Percentiles rank a stretch among this genome's conserved stretches.
Evolutionary conservation across 2,113 vertebrate genomes (phyloP).

Genomic region (Jaculus jaculus): DNA sequence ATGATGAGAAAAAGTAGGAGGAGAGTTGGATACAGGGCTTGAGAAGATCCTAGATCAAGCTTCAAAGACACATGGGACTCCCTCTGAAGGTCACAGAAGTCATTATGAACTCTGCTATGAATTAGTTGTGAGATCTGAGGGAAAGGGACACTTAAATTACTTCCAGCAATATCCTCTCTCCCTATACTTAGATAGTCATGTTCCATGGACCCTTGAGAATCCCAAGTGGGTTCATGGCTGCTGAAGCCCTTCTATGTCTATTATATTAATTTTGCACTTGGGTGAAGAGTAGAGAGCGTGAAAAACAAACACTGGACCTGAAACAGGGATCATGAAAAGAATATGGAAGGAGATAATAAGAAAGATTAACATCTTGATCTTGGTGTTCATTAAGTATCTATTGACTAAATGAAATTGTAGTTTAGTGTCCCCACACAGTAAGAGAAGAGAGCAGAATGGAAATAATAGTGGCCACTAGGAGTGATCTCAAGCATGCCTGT

Average conservation of each 20-base stretch:
- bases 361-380: background rate
- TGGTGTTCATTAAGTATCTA: background rate
- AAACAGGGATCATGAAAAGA: background rate
- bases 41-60: background rate
- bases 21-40: background rate
- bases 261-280: background rate
- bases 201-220: background rate
- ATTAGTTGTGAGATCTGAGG: background rate
- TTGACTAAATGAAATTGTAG: slow-evolving; percentile 27
- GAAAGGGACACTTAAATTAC: background rate
- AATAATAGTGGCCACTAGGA: background rate
- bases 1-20: too few species aligned
- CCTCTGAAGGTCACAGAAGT: background rate
- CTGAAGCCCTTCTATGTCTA: background rate
- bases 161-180: too few species aligned
- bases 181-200: background rate
- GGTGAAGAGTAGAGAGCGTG: background rate
- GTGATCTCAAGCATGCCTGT: background rate
- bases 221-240: background rate
- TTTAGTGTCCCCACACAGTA: background rate
- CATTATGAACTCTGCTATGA: background rate
- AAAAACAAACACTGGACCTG: background rate
- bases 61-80: background rate
- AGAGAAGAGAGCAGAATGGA: background rate
- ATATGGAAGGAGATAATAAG: background rate